phyloP scores from a whole-genome alignment of 2,888 invertebrate genomes.

The Melieria crassipennis region DNA sequence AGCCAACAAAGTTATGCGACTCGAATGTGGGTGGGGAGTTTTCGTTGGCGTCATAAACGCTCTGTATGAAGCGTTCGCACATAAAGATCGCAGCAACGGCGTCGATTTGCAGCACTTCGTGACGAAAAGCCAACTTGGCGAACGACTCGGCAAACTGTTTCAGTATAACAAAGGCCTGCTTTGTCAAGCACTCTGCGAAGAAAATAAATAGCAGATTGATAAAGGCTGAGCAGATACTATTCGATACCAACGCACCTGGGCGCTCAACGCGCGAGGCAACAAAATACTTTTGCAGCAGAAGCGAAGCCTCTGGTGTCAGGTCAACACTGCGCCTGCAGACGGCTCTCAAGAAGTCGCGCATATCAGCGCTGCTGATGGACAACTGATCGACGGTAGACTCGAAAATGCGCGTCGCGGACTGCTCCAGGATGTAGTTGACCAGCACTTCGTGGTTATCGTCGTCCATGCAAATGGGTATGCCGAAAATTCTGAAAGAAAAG shows the following conservation, averaged over 20 bases:
- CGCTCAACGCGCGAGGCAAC: constrained; percentile 63
- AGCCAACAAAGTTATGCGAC: constrained; percentile 50
- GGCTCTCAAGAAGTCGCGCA: constrained; percentile 51
- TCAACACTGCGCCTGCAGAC: constrained; percentile 51
- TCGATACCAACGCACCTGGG: constrained; percentile 54
- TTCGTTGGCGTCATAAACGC: constrained; percentile 51
- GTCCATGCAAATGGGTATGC: constrained; percentile 60
- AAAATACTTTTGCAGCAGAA: constrained; percentile 66
- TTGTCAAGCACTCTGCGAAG: constrained; percentile 56
- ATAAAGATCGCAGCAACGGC: constrained; percentile 59
- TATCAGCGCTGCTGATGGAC: constrained; percentile 55
- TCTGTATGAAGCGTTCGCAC: constrained; percentile 57
- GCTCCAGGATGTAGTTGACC: constrained; percentile 55
- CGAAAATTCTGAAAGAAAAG: constrained; percentile 58
- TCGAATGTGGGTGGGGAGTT: constrained; percentile 53
- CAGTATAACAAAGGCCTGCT: constrained; percentile 55
- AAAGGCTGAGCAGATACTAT: neutral
- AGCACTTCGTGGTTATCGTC: constrained; percentile 52
- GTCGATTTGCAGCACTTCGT: constrained; percentile 57
- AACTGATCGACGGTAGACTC: constrained; percentile 51
- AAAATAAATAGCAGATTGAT: constrained; percentile 16
- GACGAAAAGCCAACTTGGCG: constrained; percentile 59
- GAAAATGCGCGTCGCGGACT: constrained; percentile 41
- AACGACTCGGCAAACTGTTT: constrained; percentile 63
- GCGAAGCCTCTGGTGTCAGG: constrained; percentile 56